Evolutionary conservation across 2,888 invertebrate genomes (phyloP).

Genomic region (Metacarcinus magister): DNA sequence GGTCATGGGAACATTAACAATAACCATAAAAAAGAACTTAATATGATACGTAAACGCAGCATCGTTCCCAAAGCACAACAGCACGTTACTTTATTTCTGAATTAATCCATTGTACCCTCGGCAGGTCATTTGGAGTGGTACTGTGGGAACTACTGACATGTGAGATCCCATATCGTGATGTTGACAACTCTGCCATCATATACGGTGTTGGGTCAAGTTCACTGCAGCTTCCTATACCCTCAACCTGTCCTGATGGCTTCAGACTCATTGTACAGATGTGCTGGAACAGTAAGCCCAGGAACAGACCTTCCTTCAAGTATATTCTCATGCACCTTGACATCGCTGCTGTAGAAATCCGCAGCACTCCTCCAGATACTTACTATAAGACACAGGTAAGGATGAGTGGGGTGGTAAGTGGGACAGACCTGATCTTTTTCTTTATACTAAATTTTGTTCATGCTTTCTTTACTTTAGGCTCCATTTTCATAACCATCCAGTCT

Average conservation of each 20-base stretch:
- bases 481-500: no score
- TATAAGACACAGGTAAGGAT: slow-evolving; percentile 89
- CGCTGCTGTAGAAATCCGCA: slow-evolving; percentile 91
- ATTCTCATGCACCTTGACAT: slow-evolving; percentile 96
- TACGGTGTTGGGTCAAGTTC: slow-evolving; percentile 99
- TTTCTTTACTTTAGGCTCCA: no score
- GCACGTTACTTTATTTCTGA: neutral
- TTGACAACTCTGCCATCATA: slow-evolving; percentile 98
- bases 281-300: slow-evolving; percentile 95
- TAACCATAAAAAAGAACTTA: neutral
- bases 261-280: slow-evolving; percentile 93
- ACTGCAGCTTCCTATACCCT: slow-evolving; percentile 95
- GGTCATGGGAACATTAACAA: neutral
- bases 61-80: neutral
- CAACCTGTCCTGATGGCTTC: slow-evolving; percentile 93
- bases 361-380: slow-evolving; percentile 89
- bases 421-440: no score
- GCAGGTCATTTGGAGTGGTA: slow-evolving; percentile 96
- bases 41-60: neutral
- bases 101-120: neutral
- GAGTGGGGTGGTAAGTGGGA: neutral
- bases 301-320: slow-evolving; percentile 95
- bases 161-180: slow-evolving; percentile 96
- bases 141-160: slow-evolving; percentile 98
- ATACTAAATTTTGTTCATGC: no score